A percentile compares a stretch with the other conserved stretches of the same genome.
These are phyloP conservation scores for Cephalopterus ornatus DNA, from an alignment of 2,113 vertebrate genomes.

Conservation along the genomic window DNA sequence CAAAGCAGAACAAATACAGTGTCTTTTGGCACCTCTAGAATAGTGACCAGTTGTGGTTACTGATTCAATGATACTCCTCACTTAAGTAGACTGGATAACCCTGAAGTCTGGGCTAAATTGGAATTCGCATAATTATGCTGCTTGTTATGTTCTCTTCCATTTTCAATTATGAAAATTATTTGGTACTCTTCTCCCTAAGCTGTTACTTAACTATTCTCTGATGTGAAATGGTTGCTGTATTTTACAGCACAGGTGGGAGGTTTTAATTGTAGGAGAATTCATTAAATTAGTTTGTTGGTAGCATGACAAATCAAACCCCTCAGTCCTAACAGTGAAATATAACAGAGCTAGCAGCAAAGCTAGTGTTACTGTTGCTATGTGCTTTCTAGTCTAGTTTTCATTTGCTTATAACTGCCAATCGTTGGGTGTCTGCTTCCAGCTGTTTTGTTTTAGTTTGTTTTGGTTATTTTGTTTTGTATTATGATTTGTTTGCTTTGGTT, in stretches of 20 bases:
- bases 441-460: conserved; percentile 36
- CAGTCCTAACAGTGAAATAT: neutral
- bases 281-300: neutral
- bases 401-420: neutral
- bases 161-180: neutral
- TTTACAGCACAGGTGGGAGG: neutral
- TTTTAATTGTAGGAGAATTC: neutral
- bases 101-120: neutral
- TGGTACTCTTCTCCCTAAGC: neutral
- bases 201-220: neutral
- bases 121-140: neutral
- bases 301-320: neutral
- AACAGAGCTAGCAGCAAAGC: neutral
- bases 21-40: neutral
- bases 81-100: neutral
- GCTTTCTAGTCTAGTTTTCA: neutral
- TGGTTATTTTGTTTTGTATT: conserved; percentile 1
- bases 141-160: neutral
- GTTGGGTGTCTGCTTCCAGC: neutral
- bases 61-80: neutral
- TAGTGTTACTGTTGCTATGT: neutral
- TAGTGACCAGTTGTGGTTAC: neutral
- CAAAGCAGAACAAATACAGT: neutral
- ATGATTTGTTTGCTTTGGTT: conserved; percentile 25
- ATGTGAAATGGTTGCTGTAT: neutral